phyloP scores from a whole-genome alignment of 2,888 invertebrate genomes.

The Lasioglossum villosulum region DNA sequence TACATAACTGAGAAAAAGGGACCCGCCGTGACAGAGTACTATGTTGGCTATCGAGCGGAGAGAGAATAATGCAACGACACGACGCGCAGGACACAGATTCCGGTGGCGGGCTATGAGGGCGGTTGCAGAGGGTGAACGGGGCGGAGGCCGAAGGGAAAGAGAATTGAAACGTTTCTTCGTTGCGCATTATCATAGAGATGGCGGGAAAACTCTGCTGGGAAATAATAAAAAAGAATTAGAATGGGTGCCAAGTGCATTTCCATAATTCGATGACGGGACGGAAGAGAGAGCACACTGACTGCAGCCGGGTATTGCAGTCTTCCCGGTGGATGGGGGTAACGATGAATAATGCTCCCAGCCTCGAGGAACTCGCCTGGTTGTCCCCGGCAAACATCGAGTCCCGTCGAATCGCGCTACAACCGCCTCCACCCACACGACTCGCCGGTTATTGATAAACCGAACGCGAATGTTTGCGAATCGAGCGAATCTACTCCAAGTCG shows the following conservation, averaged over 20 bases:
- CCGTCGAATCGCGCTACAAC: conserved; percentile 21
- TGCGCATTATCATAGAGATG: conserved; percentile 71
- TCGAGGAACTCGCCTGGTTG: conserved; percentile 28
- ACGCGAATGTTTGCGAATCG: background rate
- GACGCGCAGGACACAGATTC: conserved; percentile 17
- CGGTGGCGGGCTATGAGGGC: background rate
- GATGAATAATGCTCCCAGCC: conserved; percentile 58
- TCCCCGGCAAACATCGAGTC: conserved; percentile 29
- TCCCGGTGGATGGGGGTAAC: conserved; percentile 34
- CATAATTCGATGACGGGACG: conserved; percentile 70
- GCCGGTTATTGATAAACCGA: background rate
- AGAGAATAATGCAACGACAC: conserved; percentile 37
- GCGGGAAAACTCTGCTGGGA: conserved; percentile 65
- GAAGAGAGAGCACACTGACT: too few species aligned
- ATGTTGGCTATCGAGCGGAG: background rate
- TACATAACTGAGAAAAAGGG: background rate
- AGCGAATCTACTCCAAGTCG: background rate
- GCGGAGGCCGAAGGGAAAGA: background rate
- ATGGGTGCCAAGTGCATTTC: conserved; percentile 67
- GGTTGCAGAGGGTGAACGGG: background rate
- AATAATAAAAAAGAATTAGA: conserved; percentile 73
- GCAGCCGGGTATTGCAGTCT: conserved; percentile 15
- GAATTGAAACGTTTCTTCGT: conserved; percentile 54
- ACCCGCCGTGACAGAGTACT: background rate
- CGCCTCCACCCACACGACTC: background rate